Base-by-base conservation (phyloP, 2,888 invertebrate genomes). In the Blastobasis adustella region DNA sequence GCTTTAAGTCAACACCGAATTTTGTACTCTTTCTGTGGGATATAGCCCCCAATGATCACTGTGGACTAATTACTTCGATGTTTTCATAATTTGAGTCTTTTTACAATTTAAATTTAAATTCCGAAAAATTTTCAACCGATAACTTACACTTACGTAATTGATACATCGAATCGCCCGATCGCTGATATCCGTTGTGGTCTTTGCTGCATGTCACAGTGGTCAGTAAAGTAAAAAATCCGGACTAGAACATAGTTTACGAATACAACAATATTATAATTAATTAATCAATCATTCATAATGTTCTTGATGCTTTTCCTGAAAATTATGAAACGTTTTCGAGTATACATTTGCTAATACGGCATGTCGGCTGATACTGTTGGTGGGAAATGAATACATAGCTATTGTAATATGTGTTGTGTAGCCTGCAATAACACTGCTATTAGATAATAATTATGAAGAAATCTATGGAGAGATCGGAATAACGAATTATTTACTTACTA, bases 41-140 rank as follows among this genome's bases (percentile, higher is more conserved):
- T 79, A 79, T 23, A 23, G 23, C 23, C 74, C 76, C 80, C 81
- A 80, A 73, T 73, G 74, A 79, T 83, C 85, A 85, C 82, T 78
- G 84, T 84, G 87, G 87, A 87, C 86, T 85, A 81, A 78, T 78
- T 75, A 86, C 76, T 88, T 88, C 87, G 88, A 87, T 88, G 88
- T 88, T 83, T 82, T 67, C 73, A 23, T 23, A 77, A 78, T 77
- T 81, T 81, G 83, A 86, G 78, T 85, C 80, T 80, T 79, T 79
- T 68, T 49, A 76, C 61, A 23, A 23, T 23, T 23, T 23, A 23
- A 23, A 79, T 72, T 82, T 55, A 49, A 83, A 83, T 86, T 85
- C 84, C 77, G 82, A 83, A 82, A 83, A 84, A n/a, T n/a, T 82
- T 76, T 81, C 84, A 87, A 84, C 84, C 85, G 74, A 82, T 85